Evolutionary conservation across 2,888 invertebrate genomes (phyloP), one percentile per base, ranked within the genome.

Genomic region (Pedicia rivosa): DNA sequence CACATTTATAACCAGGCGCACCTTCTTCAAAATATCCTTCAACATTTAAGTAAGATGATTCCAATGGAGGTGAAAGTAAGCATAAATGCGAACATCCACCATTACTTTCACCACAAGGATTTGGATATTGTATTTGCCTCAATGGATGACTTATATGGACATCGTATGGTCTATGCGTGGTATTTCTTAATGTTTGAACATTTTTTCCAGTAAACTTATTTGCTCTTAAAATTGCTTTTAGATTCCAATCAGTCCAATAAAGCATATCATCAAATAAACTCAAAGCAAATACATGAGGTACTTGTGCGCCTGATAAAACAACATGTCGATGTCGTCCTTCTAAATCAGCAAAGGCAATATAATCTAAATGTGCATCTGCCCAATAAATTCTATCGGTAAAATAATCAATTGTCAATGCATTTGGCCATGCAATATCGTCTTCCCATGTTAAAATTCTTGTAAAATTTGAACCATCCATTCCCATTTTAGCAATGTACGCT

Each of bases 241-340:
- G 63, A 57, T 97, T 97, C 97, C 98, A 98, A 56, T 98, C 98
- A 1, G 94, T 90, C 94, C 95, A 98, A 63, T 81, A 98, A 14
- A 87, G 70, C 48, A 70, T 78, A 50, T 95, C 92, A 51, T 95
- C 97, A 56, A 98, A 95, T 0, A 95, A 68, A 8, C 84, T 78
- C 30, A 98, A 65, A 0, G 95, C 94, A 51, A 94, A 98, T 0
- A 95, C 91, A 56, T 98, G 97, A 0, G 97, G 95, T 1, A 95
- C 92, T 33, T 73, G 65, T 3, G 66, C 59, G 1, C 88, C 88
- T 0, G 80, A 78, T 3, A 92, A 53, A 0, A 82, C 87, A 37
- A 80, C 72, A 52, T 86, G 83, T 4, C 88, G 68, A 53, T 90
- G 79, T 44, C 72, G 74, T 2, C 97, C 97, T 61, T 95, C 90